A percentile compares a stretch with the other conserved stretches of the same genome.
Conservation (phyloP, 2,888 invertebrate species). For the Spisula solida region DNA sequence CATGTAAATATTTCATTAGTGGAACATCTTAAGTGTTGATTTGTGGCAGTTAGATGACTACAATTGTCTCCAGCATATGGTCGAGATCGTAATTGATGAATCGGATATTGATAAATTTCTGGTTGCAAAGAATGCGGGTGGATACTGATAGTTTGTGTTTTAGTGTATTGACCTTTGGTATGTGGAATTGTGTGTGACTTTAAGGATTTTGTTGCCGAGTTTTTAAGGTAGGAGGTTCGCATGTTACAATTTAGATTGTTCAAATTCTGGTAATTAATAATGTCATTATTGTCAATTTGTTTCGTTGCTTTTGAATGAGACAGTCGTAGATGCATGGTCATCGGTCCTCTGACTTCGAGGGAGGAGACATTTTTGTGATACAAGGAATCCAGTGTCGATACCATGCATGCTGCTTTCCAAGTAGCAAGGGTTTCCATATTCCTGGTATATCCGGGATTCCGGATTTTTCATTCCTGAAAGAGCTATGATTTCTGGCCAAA, state of each 20-base stretch:
- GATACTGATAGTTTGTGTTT: constrained; percentile 3
- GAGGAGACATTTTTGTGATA: not conserved
- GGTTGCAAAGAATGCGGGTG: not conserved
- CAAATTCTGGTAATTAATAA: not conserved
- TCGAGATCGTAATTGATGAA: constrained; percentile 4
- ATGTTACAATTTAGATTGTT: not conserved
- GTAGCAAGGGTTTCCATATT: no score
- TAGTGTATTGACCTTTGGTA: constrained; percentile 4
- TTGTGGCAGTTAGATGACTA: not conserved
- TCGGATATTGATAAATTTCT: not conserved
- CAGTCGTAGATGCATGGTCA: no score
- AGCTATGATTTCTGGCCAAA: no score
- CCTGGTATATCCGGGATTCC: no score
- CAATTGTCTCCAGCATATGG: constrained; percentile 4
- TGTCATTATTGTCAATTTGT: not conserved
- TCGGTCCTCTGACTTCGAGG: not conserved
- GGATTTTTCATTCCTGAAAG: no score
- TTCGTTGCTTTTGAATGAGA: not conserved
- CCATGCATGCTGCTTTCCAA: no score
- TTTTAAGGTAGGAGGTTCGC: not conserved
- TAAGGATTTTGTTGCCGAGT: not conserved
- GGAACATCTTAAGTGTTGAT: constrained; percentile 12
- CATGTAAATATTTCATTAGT: constrained; percentile 21
- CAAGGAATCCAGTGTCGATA: no score
- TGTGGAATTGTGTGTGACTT: not conserved